Evolutionary conservation across 2,888 invertebrate species (phyloP), one percentile per base, ranked within the genome.

Genomic region (Biston betularia): DNA sequence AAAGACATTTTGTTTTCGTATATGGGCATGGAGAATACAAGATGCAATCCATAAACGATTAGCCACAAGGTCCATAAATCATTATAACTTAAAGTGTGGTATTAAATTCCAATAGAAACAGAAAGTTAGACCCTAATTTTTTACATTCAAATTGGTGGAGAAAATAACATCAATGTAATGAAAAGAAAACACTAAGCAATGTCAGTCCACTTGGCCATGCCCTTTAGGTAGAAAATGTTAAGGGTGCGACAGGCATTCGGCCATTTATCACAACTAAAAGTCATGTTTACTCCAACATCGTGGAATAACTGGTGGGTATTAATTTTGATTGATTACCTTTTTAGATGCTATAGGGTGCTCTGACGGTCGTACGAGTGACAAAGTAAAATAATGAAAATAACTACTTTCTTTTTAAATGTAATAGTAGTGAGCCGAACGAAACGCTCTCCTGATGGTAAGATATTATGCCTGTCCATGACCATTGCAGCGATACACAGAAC

Each of bases 191-290:
- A 33, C 15, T 15, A 14, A 55, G 53, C 54, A n/a, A 34, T 33
- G 42, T n/a, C 33, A 48, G 33, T 49, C 9, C 10, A 50, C 15
- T 40, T 46, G 53, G 15, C 44, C 53, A 34, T 55, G 65, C 61
- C 61, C 58, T 64, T 65, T 65, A 46, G 40, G 50, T 52, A 58
- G 58, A 62, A 64, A 68, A 65, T 62, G 69, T 62, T 55, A 54
- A 40, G 57, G 61, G 61, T 58, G 57, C 49, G 61, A 46, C 52
- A 52, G 45, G 42, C 63, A 15, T 42, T 58, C 38, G 65, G 50
- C 67, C 68, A 76, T 80, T 73, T 74, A 75, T 79, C 74, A 78
- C 57, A 55, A 60, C 53, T 68, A 71, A 75, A 48, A 74, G 68
- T 75, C 75, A 71, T 66, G 72, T 57, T 75, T 59, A 61, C 58